Conservation (phyloP, 2,113 vertebrate genomes). For the Rhabdornis inornatus region DNA sequence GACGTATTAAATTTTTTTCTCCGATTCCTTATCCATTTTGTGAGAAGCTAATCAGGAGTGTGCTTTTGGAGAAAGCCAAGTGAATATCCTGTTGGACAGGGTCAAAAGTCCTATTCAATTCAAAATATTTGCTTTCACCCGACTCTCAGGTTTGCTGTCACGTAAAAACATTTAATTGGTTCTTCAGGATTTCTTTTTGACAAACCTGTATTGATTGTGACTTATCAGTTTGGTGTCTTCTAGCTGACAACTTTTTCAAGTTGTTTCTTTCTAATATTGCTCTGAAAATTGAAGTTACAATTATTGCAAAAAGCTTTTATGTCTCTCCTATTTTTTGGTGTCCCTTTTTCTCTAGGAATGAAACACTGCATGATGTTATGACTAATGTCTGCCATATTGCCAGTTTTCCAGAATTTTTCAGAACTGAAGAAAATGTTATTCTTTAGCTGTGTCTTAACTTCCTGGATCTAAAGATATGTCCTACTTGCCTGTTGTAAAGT, state of each 20-base stretch:
- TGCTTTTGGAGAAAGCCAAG: neutral
- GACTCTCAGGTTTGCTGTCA: neutral
- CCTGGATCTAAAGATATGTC: neutral
- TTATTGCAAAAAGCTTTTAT: neutral
- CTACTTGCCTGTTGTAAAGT: fast-evolving
- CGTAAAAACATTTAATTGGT: neutral
- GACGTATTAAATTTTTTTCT: neutral
- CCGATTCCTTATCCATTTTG: neutral
- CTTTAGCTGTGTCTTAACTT: neutral
- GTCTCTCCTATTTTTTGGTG: neutral
- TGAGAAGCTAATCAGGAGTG: neutral
- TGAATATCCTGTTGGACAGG: neutral
- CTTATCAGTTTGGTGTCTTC: neutral
- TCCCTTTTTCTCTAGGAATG: neutral
- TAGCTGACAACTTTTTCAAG: neutral
- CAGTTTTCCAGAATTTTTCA: neutral
- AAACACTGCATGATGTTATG: neutral
- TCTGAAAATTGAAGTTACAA: neutral
- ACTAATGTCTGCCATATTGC: neutral
- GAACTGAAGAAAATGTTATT: neutral
- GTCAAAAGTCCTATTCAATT: neutral
- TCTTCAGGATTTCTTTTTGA: neutral
- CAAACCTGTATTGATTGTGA: neutral
- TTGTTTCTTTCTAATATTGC: neutral
- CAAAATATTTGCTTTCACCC: neutral